A percentile compares a stretch with the other conserved stretches of the same genome.
Evolutionary conservation across 1,140 invertebrate species (phyloP).

Genomic region (Zaprionus inermis): DNA sequence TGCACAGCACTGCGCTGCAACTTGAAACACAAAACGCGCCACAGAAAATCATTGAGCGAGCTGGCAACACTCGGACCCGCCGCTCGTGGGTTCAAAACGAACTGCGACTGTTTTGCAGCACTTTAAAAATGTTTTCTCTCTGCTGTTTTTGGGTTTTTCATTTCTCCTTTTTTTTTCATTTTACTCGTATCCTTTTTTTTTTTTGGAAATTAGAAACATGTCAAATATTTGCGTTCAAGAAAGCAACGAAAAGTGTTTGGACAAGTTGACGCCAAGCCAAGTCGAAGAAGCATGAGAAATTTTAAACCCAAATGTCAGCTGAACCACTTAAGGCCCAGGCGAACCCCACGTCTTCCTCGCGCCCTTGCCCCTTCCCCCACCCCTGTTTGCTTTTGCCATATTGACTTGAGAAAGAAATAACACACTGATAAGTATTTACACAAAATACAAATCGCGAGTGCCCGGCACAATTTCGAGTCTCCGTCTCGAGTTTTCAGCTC

Average conservation of each 20-base stretch:
- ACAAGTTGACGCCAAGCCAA: slow-evolving; percentile 67
- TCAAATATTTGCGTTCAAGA: slow-evolving; percentile 74
- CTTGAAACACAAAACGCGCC: slow-evolving; percentile 56
- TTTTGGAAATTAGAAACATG: slow-evolving; percentile 72
- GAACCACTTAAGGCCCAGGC: slow-evolving; percentile 60
- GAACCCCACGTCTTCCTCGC: neutral
- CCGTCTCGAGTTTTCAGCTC: neutral
- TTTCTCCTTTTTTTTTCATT: slow-evolving; percentile 30
- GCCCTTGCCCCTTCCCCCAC: neutral
- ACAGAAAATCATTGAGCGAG: slow-evolving; percentile 72
- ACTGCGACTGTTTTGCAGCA: slow-evolving; percentile 38
- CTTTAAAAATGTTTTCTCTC: slow-evolving; percentile 50
- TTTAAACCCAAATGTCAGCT: slow-evolving; percentile 77
- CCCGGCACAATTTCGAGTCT: neutral
- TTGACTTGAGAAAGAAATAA: slow-evolving; percentile 71
- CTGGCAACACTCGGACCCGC: slow-evolving; percentile 68
- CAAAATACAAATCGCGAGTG: slow-evolving; percentile 70
- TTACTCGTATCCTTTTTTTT: neutral
- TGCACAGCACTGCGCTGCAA: slow-evolving; percentile 13
- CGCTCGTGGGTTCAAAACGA: slow-evolving; percentile 26
- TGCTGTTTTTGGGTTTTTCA: slow-evolving; percentile 26
- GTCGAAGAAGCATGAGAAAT: slow-evolving; percentile 63
- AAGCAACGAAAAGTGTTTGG: slow-evolving; percentile 62
- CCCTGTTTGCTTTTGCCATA: slow-evolving; percentile 71
- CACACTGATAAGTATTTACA: slow-evolving; percentile 63